Percentiles rank a stretch among this genome's conserved stretches.
phyloP scores from a whole-genome alignment of 2,888 invertebrate genomes.

The Pilophorus perplexus region DNA sequence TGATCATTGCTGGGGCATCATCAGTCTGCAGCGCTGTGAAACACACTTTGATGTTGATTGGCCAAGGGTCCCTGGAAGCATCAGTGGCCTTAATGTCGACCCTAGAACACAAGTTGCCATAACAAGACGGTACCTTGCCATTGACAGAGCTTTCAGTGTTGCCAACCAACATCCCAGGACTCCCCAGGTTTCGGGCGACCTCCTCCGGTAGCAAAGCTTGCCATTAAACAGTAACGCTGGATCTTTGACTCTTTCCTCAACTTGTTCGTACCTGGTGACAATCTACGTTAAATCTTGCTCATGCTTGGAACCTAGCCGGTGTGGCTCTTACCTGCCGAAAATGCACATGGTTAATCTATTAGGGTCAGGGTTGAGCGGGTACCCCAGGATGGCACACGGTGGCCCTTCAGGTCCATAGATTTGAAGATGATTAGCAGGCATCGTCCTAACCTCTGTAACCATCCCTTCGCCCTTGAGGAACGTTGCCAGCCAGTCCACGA shows the following conservation, averaged over 20 bases:
- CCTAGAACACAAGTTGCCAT: background rate
- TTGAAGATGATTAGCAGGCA: background rate
- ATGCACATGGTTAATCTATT: conserved; percentile 27
- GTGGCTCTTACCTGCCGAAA: conserved; percentile 27
- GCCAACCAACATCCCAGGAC: conserved; percentile 32
- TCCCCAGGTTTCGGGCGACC: conserved; percentile 34
- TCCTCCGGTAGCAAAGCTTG: conserved; percentile 19
- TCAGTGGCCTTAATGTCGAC: background rate
- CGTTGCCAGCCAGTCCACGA: conserved; percentile 29
- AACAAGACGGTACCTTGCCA: conserved; percentile 1
- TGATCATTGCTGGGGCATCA: conserved; percentile 26
- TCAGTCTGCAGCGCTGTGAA: conserved; percentile 35
- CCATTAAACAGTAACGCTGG: conserved; percentile 36
- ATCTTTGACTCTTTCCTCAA: conserved; percentile 28
- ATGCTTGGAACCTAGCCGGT: too few species aligned
- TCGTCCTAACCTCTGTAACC: conserved; percentile 10
- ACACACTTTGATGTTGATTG: conserved; percentile 33
- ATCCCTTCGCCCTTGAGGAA: conserved; percentile 26
- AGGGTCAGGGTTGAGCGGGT: conserved; percentile 24
- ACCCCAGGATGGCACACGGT: conserved; percentile 28
- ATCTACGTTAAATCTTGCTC: background rate
- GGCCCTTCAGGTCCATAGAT: conserved; percentile 35
- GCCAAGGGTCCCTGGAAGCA: conserved; percentile 15
- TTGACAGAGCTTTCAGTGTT: conserved; percentile 22
- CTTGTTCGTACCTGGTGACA: conserved; percentile 28